phyloP scores from a whole-genome alignment of 37 sponge, comb jelly and placozoan genomes.

The Diacarnus erythraeanus region DNA sequence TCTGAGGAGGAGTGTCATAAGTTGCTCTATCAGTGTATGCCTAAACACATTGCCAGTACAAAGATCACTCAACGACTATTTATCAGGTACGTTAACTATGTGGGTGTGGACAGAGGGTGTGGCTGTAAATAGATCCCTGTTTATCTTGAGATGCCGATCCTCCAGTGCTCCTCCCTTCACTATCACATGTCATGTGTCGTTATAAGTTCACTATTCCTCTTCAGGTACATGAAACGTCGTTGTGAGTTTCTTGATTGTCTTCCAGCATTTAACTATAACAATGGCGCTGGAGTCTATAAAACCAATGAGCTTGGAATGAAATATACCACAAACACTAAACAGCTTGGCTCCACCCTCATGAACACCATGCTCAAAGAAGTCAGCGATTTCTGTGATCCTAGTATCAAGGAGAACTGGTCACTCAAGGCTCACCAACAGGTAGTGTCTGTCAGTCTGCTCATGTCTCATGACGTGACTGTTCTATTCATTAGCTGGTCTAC shows the following conservation, averaged over 20 bases:
- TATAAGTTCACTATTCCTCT: too few relatives aligned
- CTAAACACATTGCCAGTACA: slow-evolving; percentile 29
- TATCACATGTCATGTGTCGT: not conserved
- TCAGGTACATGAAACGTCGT: slow-evolving; percentile 81
- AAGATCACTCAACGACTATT: slow-evolving; percentile 78
- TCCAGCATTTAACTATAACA: slow-evolving; percentile 76
- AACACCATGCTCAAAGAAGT: slow-evolving; percentile 82
- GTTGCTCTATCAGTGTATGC: slow-evolving; percentile 55
- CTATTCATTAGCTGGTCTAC: slow-evolving; percentile 73
- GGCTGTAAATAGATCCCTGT: too few relatives aligned
- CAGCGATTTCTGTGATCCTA: slow-evolving; percentile 67
- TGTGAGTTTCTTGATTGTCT: slow-evolving; percentile 67
- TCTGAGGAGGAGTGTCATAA: slow-evolving; percentile 50
- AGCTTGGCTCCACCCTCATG: slow-evolving; percentile 85
- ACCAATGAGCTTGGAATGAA: slow-evolving; percentile 33
- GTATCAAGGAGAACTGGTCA: slow-evolving; percentile 66
- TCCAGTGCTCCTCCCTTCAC: too few relatives aligned
- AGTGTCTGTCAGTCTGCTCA: not conserved
- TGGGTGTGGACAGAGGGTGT: too few relatives aligned
- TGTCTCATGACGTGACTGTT: too few relatives aligned
- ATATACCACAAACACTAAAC: slow-evolving; percentile 42
- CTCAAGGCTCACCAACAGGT: slow-evolving; percentile 75
- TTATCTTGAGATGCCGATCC: too few relatives aligned
- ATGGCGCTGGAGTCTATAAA: slow-evolving; percentile 56
- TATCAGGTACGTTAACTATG: slow-evolving; percentile 50